Evolutionary conservation across 2,888 invertebrate species (phyloP).

Genomic region (Punctoribates punctum): DNA sequence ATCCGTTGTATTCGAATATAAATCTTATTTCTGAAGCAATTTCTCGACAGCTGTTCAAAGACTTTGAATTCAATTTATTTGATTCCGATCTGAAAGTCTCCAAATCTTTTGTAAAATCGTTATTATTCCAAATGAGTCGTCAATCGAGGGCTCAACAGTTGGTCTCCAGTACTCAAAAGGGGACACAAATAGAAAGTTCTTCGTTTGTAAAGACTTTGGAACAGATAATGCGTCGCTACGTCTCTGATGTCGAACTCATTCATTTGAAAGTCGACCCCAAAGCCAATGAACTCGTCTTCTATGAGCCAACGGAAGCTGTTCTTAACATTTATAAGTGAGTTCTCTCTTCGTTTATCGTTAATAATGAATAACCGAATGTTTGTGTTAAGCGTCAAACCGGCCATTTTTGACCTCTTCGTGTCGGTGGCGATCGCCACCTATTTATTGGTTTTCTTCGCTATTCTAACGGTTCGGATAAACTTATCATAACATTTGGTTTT

Average conservation of each 20-base stretch:
- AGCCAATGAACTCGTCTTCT: constrained; percentile 89
- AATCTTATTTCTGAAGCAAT: constrained; percentile 75
- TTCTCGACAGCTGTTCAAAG: constrained; percentile 61
- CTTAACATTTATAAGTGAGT: constrained; percentile 81
- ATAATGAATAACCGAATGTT: background rate
- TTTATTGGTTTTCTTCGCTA: constrained; percentile 75
- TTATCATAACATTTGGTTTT: background rate
- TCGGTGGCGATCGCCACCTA: constrained; percentile 80
- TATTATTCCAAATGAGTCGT: constrained; percentile 69
- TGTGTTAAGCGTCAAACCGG: constrained; percentile 72
- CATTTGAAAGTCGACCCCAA: constrained; percentile 66
- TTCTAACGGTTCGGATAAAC: constrained; percentile 56
- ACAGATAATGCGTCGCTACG: constrained; percentile 59
- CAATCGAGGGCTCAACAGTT: constrained; percentile 72
- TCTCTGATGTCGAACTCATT: constrained; percentile 68
- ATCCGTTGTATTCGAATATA: constrained; percentile 60
- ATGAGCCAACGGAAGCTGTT: constrained; percentile 71
- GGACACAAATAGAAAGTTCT: constrained; percentile 49
- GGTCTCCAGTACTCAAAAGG: constrained; percentile 53
- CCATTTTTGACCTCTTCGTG: constrained; percentile 91
- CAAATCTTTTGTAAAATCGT: constrained; percentile 66
- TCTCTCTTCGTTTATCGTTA: background rate
- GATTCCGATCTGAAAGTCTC: constrained; percentile 65
- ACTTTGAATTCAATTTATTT: constrained; percentile 27
- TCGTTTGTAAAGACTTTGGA: constrained; percentile 53